These are phyloP conservation scores for Oedothorax gibbosus DNA, from an alignment of 1,140 invertebrate genomes.

Conservation along the genomic window DNA sequence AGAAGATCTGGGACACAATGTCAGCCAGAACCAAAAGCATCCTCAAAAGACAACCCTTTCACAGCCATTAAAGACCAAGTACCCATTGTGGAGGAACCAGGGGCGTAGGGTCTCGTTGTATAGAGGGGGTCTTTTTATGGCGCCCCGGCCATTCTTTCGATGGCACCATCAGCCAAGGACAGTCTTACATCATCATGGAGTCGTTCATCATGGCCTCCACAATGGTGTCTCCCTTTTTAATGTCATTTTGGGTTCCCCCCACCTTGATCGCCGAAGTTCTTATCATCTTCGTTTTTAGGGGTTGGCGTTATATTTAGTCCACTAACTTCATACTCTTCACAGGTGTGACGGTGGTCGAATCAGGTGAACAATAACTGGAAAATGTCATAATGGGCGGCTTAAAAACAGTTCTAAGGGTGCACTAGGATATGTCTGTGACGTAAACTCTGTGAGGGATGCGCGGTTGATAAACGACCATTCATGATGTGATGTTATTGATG, in stretches of 20 bases:
- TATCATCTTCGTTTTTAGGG: background rate
- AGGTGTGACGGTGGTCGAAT: background rate
- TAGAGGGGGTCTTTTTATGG: background rate
- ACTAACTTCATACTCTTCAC: constrained; percentile 3
- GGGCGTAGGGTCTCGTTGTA: constrained; percentile 11
- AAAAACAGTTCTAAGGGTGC: background rate
- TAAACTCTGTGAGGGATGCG: too few relatives aligned
- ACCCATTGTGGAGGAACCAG: constrained; percentile 17
- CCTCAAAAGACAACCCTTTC: constrained; percentile 27
- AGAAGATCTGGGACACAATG: constrained; percentile 28
- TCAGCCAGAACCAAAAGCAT: background rate
- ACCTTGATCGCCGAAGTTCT: background rate
- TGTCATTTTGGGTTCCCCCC: background rate
- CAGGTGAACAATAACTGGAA: background rate
- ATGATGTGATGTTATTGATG: too few relatives aligned
- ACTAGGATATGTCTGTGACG: too few relatives aligned
- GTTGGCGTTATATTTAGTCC: constrained; percentile 10
- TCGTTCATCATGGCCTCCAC: constrained; percentile 40
- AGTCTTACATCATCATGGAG: constrained; percentile 52
- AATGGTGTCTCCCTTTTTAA: constrained; percentile 25
- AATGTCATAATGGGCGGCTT: background rate
- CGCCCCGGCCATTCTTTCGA: constrained; percentile 27
- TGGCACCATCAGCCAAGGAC: constrained; percentile 17
- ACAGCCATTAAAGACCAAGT: constrained; percentile 30
- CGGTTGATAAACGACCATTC: too few relatives aligned